These are phyloP conservation scores for Delia radicum DNA, from an alignment of 1,140 invertebrate species.

Conservation along the genomic window DNA sequence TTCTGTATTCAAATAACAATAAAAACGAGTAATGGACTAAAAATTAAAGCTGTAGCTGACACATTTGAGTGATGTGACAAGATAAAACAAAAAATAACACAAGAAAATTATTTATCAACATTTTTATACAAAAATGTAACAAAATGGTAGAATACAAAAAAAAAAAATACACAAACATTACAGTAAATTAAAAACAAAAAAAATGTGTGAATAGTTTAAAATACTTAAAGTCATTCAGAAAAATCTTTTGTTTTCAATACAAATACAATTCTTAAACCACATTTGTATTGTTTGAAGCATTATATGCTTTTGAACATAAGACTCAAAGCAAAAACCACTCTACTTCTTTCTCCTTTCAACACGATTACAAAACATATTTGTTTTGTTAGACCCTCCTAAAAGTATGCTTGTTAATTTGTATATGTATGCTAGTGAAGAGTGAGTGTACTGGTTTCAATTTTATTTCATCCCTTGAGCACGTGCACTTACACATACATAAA, in stretches of 20 bases:
- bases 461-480: not conserved
- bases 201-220: not conserved
- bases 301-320: too few species aligned
- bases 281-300: too few species aligned
- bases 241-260: not conserved
- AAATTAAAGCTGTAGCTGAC: not conserved
- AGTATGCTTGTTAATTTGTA: not conserved
- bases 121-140: not conserved
- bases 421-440: not conserved
- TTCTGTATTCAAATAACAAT: too few species aligned
- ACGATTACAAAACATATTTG: not conserved
- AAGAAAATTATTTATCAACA: not conserved
- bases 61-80: constrained; percentile 1
- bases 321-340: too few species aligned
- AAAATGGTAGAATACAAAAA: not conserved
- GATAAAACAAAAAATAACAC: not conserved
- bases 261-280: too few species aligned
- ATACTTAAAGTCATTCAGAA: not conserved
- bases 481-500: not conserved
- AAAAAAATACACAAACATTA: not conserved
- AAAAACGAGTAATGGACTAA: not conserved
- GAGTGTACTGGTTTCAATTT: not conserved
- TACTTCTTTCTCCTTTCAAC: too few species aligned
- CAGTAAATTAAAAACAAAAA: not conserved
- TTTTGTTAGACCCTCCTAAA: not conserved